phyloP scores from a whole-genome alignment of 2,888 invertebrate species.

The Bimastos eiseni region DNA sequence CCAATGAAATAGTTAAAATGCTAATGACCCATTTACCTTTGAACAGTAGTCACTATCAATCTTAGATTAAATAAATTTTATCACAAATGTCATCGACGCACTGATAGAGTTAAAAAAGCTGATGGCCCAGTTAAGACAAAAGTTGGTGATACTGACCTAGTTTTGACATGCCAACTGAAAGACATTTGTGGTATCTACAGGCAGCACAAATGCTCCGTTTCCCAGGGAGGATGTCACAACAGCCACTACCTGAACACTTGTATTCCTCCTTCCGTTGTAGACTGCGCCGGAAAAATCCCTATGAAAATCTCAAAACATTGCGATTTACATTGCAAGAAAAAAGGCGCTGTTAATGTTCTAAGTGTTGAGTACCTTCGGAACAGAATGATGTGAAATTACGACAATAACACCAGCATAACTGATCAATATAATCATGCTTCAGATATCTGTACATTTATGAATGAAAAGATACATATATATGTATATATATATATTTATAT shows the following conservation, averaged over 20 bases:
- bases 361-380: background rate
- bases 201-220: conserved; percentile 53
- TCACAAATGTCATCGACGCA: background rate
- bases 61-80: background rate
- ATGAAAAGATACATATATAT: too few species aligned
- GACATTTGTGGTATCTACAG: conserved; percentile 56
- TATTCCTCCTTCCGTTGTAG: conserved; percentile 53
- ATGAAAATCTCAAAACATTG: background rate
- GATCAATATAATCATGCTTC: background rate
- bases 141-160: conserved; percentile 50
- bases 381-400: background rate
- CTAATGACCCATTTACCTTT: too few species aligned
- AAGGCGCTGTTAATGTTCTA: background rate
- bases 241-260: conserved; percentile 49
- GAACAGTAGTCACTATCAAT: background rate
- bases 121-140: background rate
- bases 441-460: too few species aligned
- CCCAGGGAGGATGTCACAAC: conserved; percentile 50
- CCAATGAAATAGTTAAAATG: too few species aligned
- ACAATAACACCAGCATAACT: background rate
- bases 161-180: conserved; percentile 58
- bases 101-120: background rate
- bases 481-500: background rate
- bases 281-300: conserved; percentile 60
- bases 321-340: background rate